Evolutionary conservation across 2,797 vertebrate genomes (phyloP).

Genomic region (Gobio occitaniae): DNA sequence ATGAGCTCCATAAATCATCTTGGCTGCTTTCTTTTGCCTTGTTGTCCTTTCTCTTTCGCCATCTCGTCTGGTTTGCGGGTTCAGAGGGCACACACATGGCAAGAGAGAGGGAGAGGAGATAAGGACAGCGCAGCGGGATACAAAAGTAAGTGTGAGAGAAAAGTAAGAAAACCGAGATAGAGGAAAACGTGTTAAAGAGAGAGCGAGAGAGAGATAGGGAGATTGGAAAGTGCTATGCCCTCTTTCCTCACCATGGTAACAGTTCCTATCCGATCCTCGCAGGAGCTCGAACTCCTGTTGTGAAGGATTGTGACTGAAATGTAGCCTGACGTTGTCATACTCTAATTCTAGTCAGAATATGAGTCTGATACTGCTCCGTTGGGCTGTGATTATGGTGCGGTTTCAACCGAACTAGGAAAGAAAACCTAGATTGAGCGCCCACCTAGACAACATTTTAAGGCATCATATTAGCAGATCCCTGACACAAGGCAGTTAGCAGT

Average conservation of each 20-base stretch:
- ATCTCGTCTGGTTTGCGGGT: background rate
- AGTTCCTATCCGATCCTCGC: constrained; percentile 1
- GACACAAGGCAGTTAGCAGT: no score
- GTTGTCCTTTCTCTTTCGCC: background rate
- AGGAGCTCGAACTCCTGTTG: constrained; percentile 4
- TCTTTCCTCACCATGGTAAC: constrained; percentile 31
- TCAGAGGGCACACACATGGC: background rate
- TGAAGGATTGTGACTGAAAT: constrained; percentile 8
- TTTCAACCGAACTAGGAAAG: no score
- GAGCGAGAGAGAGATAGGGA: background rate
- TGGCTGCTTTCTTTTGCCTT: background rate
- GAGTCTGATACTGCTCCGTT: no score
- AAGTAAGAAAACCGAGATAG: background rate
- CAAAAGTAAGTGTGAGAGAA: background rate
- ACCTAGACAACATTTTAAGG: no score
- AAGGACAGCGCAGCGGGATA: background rate
- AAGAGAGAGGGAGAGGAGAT: background rate
- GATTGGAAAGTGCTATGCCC: background rate
- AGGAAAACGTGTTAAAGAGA: background rate
- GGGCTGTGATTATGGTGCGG: no score
- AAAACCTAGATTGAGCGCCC: no score
- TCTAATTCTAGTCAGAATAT: no score
- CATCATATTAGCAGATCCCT: no score
- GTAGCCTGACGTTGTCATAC: no score
- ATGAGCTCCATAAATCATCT: background rate